A percentile compares a stretch with the other conserved stretches of the same genome.
Evolutionary conservation across 2,113 vertebrate species (phyloP).

Genomic region (Bubo bubo): DNA sequence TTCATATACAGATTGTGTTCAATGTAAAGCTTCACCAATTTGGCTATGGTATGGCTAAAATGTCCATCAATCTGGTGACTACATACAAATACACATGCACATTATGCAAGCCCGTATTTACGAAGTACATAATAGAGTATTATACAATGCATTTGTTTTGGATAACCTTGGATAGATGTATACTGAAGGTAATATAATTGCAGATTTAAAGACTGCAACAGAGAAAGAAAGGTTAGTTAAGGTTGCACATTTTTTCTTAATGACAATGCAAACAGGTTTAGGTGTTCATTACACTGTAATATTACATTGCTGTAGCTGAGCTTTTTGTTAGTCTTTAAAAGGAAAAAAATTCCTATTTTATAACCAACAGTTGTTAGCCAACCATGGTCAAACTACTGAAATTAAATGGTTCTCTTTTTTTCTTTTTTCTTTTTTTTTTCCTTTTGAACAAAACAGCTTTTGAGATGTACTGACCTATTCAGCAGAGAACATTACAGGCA

Average conservation of each 20-base stretch:
- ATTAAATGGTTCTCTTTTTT: not conserved
- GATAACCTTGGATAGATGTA: not conserved
- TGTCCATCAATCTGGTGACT: not conserved
- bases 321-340: not conserved
- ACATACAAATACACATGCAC: not conserved
- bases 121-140: not conserved
- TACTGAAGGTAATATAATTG: not conserved
- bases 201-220: not conserved
- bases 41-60: not conserved
- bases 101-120: not conserved
- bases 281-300: not conserved
- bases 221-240: not conserved
- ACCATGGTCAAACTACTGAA: not conserved
- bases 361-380: not conserved
- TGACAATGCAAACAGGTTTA: not conserved
- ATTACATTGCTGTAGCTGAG: not conserved
- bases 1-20: not conserved
- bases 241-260: not conserved
- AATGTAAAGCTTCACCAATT: not conserved
- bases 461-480: not conserved
- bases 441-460: not conserved
- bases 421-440: not conserved
- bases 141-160: not conserved
- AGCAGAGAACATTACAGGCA: not conserved
- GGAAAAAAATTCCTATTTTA: not conserved